These are phyloP conservation scores for Limnephilus marmoratus DNA, from an alignment of 2,888 invertebrate species.

Conservation along the genomic window DNA sequence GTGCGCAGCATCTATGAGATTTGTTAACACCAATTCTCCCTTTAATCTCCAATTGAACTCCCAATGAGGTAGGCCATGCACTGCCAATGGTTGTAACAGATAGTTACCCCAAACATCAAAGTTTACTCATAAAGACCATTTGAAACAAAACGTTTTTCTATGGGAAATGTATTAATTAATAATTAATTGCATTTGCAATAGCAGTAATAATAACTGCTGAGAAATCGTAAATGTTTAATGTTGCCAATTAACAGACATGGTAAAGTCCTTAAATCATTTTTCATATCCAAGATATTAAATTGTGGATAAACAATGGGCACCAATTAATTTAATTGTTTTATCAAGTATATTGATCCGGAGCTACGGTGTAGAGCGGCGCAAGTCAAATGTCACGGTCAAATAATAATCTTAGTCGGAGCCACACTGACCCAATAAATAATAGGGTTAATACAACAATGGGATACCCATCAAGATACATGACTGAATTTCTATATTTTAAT, in stretches of 20 bases:
- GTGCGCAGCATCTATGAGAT: too few species aligned
- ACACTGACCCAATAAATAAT: neutral
- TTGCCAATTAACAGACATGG: neutral
- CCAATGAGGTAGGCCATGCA: too few species aligned
- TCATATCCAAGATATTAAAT: neutral
- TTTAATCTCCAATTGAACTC: too few species aligned
- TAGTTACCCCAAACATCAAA: neutral
- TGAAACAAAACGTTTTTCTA: neutral
- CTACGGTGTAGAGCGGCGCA: neutral
- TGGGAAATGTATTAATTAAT: slow-evolving; percentile 2
- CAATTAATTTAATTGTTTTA: neutral
- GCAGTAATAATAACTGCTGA: neutral
- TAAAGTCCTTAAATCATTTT: neutral
- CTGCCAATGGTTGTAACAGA: neutral
- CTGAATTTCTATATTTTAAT: neutral
- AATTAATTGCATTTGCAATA: neutral
- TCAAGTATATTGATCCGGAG: slow-evolving; percentile 2
- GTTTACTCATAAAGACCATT: neutral
- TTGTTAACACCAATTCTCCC: too few species aligned
- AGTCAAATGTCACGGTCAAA: neutral
- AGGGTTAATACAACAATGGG: neutral
- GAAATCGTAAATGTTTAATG: neutral
- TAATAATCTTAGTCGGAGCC: neutral
- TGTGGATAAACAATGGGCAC: neutral
- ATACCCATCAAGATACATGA: neutral